Evolutionary conservation across 2,797 vertebrate genomes (phyloP), one percentile per base, ranked within the genome.

Genomic region (Dicrostonyx torquatus): DNA sequence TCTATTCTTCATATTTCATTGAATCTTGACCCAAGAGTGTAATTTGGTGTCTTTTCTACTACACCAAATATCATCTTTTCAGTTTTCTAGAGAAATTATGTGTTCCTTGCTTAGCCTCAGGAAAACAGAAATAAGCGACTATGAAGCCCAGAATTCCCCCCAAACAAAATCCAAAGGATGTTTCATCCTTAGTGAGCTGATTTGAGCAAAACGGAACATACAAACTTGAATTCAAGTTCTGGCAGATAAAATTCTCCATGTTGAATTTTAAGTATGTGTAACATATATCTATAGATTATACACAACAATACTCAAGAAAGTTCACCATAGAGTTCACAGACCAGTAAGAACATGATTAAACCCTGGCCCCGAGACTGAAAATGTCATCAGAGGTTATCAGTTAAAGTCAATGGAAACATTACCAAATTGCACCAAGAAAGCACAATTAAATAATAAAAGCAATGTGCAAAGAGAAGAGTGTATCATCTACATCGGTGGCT

Each of bases 341-440:
- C 8, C 62, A 91, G 3, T 75, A 68, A 87, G 58, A 15, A n/a
- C 10, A 55, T 68, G 26, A 89, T 4, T 62, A 58, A 91, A 87
- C 85, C 43, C 43, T 85, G 22, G 13, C 24, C 37, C 78, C 24
- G 13, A 94, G 45, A 79, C 43, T 75, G 88, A 29, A 45, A 95
- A 95, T 76, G 29, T 80, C 1, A 11, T 13, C 75, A 90, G 34
- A 92, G 12, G 60, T 26, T 31, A 20, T 64, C 76, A 84, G 2
- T 70, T 86, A 15, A 9, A 76, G 58, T 62, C 17, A 34, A 64
- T 75, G 55, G 34, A 80, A 70, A 87, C 86, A 48, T 78, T 85
- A 72, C 40, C 58, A 85, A 93, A 82, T 9, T 92, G 9, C 60
- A 92, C 77, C 68, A 91, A 87, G 48, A 53, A 96, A 90, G 31